phyloP scores from a whole-genome alignment of 2,797 vertebrate species.

The Typhlichthys subterraneus region DNA sequence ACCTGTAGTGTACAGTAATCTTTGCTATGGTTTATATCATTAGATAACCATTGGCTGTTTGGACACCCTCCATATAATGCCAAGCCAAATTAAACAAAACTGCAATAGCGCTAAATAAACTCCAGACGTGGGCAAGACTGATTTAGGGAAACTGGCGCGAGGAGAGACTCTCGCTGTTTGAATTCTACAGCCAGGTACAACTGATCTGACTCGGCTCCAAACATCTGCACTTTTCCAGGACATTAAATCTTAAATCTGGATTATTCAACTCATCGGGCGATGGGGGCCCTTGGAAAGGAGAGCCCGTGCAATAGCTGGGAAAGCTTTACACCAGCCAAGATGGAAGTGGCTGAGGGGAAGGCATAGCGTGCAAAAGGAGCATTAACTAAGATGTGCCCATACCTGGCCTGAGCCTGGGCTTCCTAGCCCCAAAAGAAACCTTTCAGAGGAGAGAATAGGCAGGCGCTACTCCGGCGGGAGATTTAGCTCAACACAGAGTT shows the following conservation, averaged over 20 bases:
- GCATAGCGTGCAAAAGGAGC: constrained; percentile 73
- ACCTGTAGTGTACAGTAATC: constrained; percentile 31
- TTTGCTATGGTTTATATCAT: constrained; percentile 19
- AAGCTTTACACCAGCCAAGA: constrained; percentile 59
- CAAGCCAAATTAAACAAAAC: constrained; percentile 33
- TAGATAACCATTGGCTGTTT: neutral
- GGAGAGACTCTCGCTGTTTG: constrained; percentile 42
- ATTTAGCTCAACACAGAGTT: constrained; percentile 38
- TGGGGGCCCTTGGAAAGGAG: constrained; percentile 55
- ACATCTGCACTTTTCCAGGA: constrained; percentile 69
- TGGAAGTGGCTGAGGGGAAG: constrained; percentile 57
- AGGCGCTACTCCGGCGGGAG: neutral
- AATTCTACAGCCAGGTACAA: constrained; percentile 52
- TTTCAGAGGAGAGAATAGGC: constrained; percentile 45
- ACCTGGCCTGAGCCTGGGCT: constrained; percentile 54
- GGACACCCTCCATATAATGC: constrained; percentile 7
- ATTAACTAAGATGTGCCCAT: constrained; percentile 68
- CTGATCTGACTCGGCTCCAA: constrained; percentile 59
- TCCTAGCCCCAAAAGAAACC: constrained; percentile 50
- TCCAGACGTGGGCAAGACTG: constrained; percentile 11
- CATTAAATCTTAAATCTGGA: constrained; percentile 62
- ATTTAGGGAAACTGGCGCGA: constrained; percentile 10
- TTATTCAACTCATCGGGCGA: constrained; percentile 61
- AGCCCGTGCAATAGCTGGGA: constrained; percentile 47
- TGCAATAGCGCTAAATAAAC: constrained; percentile 34